Percentiles rank a stretch among this genome's conserved stretches.
phyloP scores from a whole-genome alignment of 2,797 vertebrate species.

The Muscicapa striata region DNA sequence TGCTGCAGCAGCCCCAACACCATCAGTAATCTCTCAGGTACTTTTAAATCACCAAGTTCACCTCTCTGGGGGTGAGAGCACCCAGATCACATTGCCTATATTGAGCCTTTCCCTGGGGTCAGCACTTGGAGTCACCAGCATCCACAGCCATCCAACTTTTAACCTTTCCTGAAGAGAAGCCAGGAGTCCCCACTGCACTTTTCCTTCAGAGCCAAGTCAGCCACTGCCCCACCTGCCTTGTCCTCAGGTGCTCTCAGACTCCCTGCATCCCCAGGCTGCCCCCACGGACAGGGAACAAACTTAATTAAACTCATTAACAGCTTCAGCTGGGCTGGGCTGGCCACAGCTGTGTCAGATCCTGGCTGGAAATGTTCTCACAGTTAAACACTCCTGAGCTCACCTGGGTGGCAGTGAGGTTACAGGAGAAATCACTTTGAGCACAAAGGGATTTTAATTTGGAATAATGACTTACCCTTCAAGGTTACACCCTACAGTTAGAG shows the following conservation, averaged over 20 bases:
- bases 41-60: rapidly evolving
- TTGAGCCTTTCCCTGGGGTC: neutral
- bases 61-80: neutral
- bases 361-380: rapidly evolving
- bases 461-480: neutral
- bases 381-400: neutral
- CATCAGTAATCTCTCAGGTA: rapidly evolving
- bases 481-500: neutral
- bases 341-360: rapidly evolving
- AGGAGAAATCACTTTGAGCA: neutral
- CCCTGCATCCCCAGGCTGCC: rapidly evolving
- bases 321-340: neutral
- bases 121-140: rapidly evolving
- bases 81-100: rapidly evolving
- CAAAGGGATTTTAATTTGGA: neutral
- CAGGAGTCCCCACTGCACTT: rapidly evolving
- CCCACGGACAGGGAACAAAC: rapidly evolving
- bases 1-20: neutral
- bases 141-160: rapidly evolving
- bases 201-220: rapidly evolving
- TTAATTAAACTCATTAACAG: neutral
- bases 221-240: rapidly evolving
- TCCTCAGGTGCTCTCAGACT: neutral
- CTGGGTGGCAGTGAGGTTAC: neutral
- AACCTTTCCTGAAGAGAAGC: neutral